Base-by-base conservation (phyloP, 1,140 invertebrate species). In the Philaenus spumarius region DNA sequence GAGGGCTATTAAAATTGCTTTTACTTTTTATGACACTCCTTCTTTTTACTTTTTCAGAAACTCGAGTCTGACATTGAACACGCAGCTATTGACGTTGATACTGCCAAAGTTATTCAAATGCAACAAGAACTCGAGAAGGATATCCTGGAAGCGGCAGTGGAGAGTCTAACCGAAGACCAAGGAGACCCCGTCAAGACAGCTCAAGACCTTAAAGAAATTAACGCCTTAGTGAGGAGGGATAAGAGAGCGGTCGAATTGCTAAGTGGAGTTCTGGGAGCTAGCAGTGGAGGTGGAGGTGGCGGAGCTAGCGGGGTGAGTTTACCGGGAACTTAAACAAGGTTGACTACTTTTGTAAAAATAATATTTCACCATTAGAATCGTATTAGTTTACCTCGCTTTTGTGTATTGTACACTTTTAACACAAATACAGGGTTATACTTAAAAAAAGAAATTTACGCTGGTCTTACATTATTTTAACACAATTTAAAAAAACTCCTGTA, bases 211-310 rank as follows among this genome's bases (percentile, higher is more conserved):
- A 14, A 47, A 30, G 46, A 65, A 50, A 45, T 65, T 2, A 50
- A 60, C 14, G 37, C 62, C 11, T 20, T 66, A 45, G 51, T 66
- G 56, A 58, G 56, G 11, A 57, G 66, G 24, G 66, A 67, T 37
- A 67, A 64, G 58, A 43, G 66, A 20, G 64, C 64, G 2, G 66
- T 67, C 1, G 52, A 64, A 24, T 34, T 61, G 14, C 54, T 67
- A 1, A 52, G 58, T 3, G 59, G 62, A 9, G 24, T 66, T 0
- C 43, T 67, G 3, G 62, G 64, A 15, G 51, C 45, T 9, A 65
- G 64, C 51, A 67, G 66, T 39, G 63, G 65, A 14, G 55, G 42
- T 5, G 55, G 12, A 9, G 24, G 43, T 17, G 9, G 19, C n/a
- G 15, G 22, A 20, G 22, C 5, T n/a, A 14, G 5, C 40, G n/a